Evolutionary conservation across 2,888 invertebrate genomes (phyloP), one percentile per base, ranked within the genome.

Genomic region (Isotomurus palustris): DNA sequence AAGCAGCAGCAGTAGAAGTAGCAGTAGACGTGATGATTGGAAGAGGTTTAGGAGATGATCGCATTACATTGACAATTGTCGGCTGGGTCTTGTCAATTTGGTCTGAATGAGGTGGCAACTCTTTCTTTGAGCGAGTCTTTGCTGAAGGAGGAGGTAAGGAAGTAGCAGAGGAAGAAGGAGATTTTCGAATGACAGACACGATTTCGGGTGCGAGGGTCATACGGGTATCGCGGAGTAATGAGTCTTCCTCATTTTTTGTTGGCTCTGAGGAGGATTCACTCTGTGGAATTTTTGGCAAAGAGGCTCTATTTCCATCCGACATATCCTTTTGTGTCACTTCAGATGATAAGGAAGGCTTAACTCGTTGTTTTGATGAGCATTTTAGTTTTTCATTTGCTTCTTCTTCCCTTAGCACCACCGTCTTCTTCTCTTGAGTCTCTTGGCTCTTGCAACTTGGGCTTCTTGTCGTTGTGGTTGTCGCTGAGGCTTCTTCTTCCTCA

Each of bases 271-370:
- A 4, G 48, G 51, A 56, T 44, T 56, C 49, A 29, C 45, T 36
- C n/a, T 21, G 48, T 28, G 43, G 44, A 56, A 32, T 56, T 56
- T 50, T 56, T 56, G 56, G 56, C 56, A 51, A 24, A 12, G 43
- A 27, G 35, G 32, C 43, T 28, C 49, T 19, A 32, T 43, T 49
- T 49, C 49, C 24, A 4, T 35, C 49, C 22, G 21, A 36, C 17
- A 8, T 51, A 25, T 50, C 56, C 56, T 56, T 50, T 56, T 43
- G 43, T 38, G 32, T 49, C 48, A 19, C 28, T 27, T 10, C 5
- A 14, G 22, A 3, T 43, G 43, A 43, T 38, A 38, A 17, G 38
- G 38, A 38, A 14, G 38, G 8, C 19, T 38, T 38, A 38, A 38
- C 38, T 38, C n/a, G 14, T 14, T 38, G 8, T 8, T 5, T 17